Conservation (phyloP, 30 jellyfish, hydroid and myxozoan genomes). For the Hydra vulgaris region DNA sequence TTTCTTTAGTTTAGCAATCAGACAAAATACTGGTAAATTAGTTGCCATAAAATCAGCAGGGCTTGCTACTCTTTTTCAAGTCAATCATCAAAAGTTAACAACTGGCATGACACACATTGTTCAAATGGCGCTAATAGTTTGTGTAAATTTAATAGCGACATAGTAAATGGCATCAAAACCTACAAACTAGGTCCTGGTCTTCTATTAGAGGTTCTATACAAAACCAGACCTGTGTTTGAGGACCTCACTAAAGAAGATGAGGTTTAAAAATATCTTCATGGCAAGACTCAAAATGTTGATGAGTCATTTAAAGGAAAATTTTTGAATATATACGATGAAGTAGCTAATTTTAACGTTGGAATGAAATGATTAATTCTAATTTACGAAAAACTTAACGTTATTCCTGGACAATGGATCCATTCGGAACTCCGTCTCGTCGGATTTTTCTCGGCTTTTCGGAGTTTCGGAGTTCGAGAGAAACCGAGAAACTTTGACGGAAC, state of each 20-base stretch:
- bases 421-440: too few species aligned
- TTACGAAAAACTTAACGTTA: too few species aligned
- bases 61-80: slow-evolving; percentile 23
- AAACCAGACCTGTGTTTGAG: slow-evolving; percentile 11
- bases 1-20: background rate
- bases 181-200: slow-evolving; percentile 23
- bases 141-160: slow-evolving; percentile 40
- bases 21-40: slow-evolving; percentile 2
- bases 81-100: slow-evolving; percentile 17
- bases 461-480: too few species aligned
- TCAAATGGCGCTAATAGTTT: slow-evolving; percentile 13
- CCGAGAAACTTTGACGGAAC: too few species aligned
- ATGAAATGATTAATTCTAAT: too few species aligned
- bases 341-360: too few species aligned
- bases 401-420: too few species aligned
- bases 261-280: slow-evolving; percentile 29
- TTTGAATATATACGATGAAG: too few species aligned
- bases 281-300: slow-evolving; percentile 35
- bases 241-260: background rate
- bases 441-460: too few species aligned
- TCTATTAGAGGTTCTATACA: slow-evolving; percentile 21
- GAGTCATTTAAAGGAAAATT: slow-evolving; percentile 30
- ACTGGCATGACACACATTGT: slow-evolving; percentile 28
- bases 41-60: slow-evolving; percentile 22
- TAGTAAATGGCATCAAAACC: slow-evolving; percentile 19